Conservation (phyloP, 2,113 vertebrate species). For the Probosciger aterrimus region DNA sequence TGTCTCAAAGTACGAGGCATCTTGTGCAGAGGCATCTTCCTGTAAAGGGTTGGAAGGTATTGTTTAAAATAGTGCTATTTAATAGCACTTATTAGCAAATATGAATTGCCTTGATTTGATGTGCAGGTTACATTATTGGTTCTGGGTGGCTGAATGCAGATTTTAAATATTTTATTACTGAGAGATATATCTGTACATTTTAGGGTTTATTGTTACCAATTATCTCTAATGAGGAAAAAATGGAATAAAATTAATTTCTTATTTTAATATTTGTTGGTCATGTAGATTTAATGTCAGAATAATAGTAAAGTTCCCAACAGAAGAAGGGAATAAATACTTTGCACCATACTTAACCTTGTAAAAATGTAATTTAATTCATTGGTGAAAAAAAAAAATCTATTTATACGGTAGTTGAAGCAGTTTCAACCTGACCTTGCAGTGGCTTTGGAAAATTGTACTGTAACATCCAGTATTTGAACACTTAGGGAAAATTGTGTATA, state of each 20-base stretch:
- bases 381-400: background rate
- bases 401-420: background rate
- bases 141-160: background rate
- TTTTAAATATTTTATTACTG: background rate
- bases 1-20: background rate
- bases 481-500: background rate
- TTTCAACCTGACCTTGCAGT: background rate
- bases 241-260: background rate
- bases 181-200: background rate
- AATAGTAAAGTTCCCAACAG: background rate
- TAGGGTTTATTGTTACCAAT: background rate
- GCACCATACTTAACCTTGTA: background rate
- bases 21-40: background rate
- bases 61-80: background rate
- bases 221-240: background rate
- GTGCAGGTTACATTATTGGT: background rate
- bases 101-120: background rate
- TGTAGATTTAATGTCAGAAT: background rate
- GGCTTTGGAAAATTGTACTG: background rate
- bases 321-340: background rate
- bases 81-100: background rate
- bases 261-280: background rate
- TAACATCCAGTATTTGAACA: background rate
- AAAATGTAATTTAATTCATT: background rate
- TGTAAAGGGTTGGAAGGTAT: background rate